phyloP scores from a whole-genome alignment of 1,140 invertebrate genomes.

The Stegodyphus mimosarum region DNA sequence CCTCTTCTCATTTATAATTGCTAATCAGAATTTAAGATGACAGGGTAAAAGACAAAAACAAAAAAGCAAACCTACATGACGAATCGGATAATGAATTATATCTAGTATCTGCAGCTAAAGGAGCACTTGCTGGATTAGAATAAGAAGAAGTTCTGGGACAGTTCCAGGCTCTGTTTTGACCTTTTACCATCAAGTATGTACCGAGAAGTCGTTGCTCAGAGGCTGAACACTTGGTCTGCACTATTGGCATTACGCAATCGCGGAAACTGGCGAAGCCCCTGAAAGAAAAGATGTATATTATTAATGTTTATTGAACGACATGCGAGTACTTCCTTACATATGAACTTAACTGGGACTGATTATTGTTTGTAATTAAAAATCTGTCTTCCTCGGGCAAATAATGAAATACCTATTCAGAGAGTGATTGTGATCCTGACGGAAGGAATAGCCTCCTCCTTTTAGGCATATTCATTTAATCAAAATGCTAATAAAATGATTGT shows the following conservation, averaged over 20 bases:
- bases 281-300: background rate
- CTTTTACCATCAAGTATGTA: conserved; percentile 47
- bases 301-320: background rate
- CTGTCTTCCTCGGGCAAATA: too few relatives aligned
- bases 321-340: too few relatives aligned
- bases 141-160: background rate
- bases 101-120: conserved; percentile 9
- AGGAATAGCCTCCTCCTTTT: too few relatives aligned
- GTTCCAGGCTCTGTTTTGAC: conserved; percentile 39
- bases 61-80: conserved; percentile 4
- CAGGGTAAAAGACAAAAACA: too few relatives aligned
- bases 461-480: too few relatives aligned
- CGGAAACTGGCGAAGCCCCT: conserved; percentile 37
- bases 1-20: too few relatives aligned
- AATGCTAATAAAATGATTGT: too few relatives aligned
- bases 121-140: conserved; percentile 16
- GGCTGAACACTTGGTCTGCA: background rate
- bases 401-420: too few relatives aligned
- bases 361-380: too few relatives aligned
- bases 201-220: conserved; percentile 23
- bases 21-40: too few relatives aligned
- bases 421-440: too few relatives aligned
- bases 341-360: too few relatives aligned
- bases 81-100: background rate
- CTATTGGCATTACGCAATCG: conserved; percentile 7